Base-by-base conservation (phyloP, 2,113 vertebrate genomes). In the Nymphicus hollandicus region DNA sequence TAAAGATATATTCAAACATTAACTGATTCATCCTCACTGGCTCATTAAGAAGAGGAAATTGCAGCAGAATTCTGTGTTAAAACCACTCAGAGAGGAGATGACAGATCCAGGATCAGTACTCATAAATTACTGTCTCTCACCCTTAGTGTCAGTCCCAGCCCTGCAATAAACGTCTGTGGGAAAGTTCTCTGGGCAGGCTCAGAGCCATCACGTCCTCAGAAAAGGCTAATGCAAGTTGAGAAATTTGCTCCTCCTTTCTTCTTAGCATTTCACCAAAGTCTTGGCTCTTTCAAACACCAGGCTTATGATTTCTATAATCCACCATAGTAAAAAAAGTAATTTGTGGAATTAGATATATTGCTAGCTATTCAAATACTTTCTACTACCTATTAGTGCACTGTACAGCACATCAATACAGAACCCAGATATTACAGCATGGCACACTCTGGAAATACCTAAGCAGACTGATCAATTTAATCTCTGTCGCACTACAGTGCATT, bases 391-490 rank as follows among this genome's bases (percentile, higher is more conserved):
- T 88, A 93, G 61, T 92, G 86, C 72, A 39, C 79, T 69, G n/a
- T 52, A 74, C 56, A 94, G 86, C 83, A 87, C 91, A 95, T 96
- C 96, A 91, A 94, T 96, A 95, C 28, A 39, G 60, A 88, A 91
- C 65, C 33, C 91, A 96, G 92, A 88, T 95, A 93, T 95, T 94
- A 96, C 88, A 90, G 85, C 87, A 87, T 93, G 91, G 93, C 55
- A 93, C 89, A 89, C 89, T 89, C 81, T 92, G 84, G 80, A 97
- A 96, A 96, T 96, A 94, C 80, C 90, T 96, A 91, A 94, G 95
- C 86, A 96, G 89, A 88, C 76, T 81, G 91, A 97, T 97, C 96
- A 97, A 97, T 97, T 96, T 96, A 92, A 96, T 95, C 86, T 95
- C 93, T 97, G 87, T 91, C 95, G 82, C 95, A 92, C 87, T 78